Conservation (phyloP, 2,888 invertebrate species). For the Exephanes ischioxanthus region DNA sequence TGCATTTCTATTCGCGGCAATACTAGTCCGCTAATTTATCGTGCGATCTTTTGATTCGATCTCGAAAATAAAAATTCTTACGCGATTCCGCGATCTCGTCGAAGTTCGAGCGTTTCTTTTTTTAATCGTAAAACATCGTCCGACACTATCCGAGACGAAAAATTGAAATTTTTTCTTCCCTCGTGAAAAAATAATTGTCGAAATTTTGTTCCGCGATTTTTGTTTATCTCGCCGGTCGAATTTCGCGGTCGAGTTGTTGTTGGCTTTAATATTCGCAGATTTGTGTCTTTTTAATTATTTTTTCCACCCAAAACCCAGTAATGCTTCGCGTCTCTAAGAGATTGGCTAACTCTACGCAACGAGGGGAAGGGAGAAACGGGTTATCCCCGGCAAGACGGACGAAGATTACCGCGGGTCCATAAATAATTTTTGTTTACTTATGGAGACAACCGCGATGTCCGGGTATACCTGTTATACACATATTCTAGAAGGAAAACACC, state of each 20-base stretch:
- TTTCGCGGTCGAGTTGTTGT: neutral
- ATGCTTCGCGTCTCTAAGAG: neutral
- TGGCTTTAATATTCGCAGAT: too few species aligned
- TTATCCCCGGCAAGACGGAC: neutral
- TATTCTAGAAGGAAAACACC: constrained; percentile 37
- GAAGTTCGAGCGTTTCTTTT: neutral
- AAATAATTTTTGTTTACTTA: neutral
- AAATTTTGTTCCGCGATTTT: neutral
- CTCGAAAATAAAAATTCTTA: constrained; percentile 10
- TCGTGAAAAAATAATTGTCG: constrained; percentile 5
- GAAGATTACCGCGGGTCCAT: neutral
- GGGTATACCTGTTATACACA: constrained; percentile 13
- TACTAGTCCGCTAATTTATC: neutral
- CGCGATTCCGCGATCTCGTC: neutral
- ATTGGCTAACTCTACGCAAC: neutral
- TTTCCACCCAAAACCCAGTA: neutral
- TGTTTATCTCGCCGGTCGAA: neutral
- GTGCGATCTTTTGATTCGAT: constrained; percentile 13
- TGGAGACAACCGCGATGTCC: neutral
- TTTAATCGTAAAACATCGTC: constrained; percentile 6
- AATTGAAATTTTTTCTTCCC: neutral
- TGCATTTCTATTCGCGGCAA: constrained; percentile 43
- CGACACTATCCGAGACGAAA: neutral
- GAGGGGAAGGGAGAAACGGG: neutral
- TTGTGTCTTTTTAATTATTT: neutral